Evolutionary conservation across 2,888 invertebrate species (phyloP).

Genomic region (Hymenopus coronatus): DNA sequence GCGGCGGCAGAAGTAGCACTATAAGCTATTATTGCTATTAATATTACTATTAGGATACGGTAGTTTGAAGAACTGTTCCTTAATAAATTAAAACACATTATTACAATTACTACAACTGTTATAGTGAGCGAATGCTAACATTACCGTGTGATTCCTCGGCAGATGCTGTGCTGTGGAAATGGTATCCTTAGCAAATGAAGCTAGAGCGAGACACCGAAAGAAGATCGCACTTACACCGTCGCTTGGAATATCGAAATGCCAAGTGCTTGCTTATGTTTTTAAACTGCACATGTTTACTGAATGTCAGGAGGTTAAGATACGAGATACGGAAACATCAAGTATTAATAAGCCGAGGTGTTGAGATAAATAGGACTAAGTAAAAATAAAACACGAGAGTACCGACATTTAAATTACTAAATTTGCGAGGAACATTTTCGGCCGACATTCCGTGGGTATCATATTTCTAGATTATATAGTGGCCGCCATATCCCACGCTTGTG

Average conservation of each 20-base stretch:
- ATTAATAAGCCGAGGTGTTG: background rate
- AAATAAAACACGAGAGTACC: background rate
- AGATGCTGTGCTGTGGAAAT: no score
- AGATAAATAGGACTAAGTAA: background rate
- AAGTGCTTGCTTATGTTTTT: background rate
- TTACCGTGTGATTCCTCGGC: no score
- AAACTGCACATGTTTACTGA: background rate
- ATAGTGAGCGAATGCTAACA: no score
- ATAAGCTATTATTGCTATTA: no score
- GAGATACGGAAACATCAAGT: background rate
- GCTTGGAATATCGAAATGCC: background rate
- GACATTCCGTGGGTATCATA: background rate
- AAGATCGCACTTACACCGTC: no score
- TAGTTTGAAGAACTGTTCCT: no score
- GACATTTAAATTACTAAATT: background rate
- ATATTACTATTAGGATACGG: no score
- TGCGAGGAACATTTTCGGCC: background rate
- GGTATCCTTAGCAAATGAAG: no score
- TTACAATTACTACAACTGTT: no score
- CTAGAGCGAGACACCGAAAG: no score
- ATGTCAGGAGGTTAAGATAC: background rate
- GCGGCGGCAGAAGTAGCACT: no score
- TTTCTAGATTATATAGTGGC: background rate
- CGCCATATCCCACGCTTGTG: background rate
- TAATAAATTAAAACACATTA: no score